phyloP scores from a whole-genome alignment of 2,113 vertebrate genomes.

The Sprattus sprattus region DNA sequence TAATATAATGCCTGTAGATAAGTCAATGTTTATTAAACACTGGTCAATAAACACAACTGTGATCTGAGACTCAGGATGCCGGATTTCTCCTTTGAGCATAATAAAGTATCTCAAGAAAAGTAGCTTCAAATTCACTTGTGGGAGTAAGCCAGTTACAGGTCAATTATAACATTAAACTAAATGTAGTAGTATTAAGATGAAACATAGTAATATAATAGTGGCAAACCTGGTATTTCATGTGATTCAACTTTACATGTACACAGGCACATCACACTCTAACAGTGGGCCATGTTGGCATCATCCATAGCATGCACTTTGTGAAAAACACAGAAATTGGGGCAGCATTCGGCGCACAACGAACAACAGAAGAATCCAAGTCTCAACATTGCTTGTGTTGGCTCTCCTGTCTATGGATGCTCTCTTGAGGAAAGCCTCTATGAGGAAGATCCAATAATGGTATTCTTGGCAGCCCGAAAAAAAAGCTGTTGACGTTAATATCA shows the following conservation, averaged over 20 bases:
- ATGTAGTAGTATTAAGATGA: background rate
- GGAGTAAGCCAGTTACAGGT: too few relatives aligned
- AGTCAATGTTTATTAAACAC: background rate
- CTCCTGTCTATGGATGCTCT: background rate
- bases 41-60: background rate
- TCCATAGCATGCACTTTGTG: background rate
- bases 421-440: background rate
- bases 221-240: too few relatives aligned
- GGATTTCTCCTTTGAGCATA: background rate
- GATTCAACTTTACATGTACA: too few relatives aligned
- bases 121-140: background rate
- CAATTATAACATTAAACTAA: too few relatives aligned
- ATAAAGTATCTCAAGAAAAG: background rate
- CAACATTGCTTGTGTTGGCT: background rate
- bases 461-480: background rate
- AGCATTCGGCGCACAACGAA: background rate
- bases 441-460: constrained; percentile 1
- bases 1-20: background rate
- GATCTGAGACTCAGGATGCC: background rate
- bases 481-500: constrained; percentile 4
- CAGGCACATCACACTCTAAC: background rate
- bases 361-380: background rate
- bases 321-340: background rate
- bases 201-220: too few relatives aligned
- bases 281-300: background rate